A percentile compares a stretch with the other conserved stretches of the same genome.
phyloP scores from a whole-genome alignment of 2,888 invertebrate genomes.

The Melanchra persicariae region DNA sequence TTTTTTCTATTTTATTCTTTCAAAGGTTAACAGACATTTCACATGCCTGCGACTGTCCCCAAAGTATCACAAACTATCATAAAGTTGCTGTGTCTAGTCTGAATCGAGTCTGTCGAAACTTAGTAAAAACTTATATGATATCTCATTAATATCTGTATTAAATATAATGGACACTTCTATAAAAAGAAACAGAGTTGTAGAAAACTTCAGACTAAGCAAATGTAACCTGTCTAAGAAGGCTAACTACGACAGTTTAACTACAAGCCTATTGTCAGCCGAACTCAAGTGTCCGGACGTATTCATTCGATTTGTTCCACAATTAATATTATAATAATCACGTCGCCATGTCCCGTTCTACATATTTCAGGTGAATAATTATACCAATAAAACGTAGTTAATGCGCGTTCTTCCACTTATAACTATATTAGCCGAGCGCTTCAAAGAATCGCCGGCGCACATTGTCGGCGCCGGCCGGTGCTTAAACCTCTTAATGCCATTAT shows the following conservation, averaged over 20 bases:
- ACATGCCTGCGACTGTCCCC: conserved; percentile 12
- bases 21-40: conserved; percentile 6
- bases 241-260: neutral
- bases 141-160: conserved; percentile 17
- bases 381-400: conserved; percentile 45
- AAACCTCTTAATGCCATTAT: conserved; percentile 56
- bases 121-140: conserved; percentile 16
- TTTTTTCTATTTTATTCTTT: conserved; percentile 15
- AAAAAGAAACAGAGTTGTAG: neutral
- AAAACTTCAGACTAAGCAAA: neutral
- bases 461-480: conserved; percentile 60
- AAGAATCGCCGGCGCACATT: conserved; percentile 57
- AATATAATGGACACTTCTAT: neutral
- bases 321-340: conserved; percentile 10
- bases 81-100: conserved; percentile 20
- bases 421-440: conserved; percentile 52
- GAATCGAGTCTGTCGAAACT: conserved; percentile 5
- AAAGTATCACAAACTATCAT: conserved; percentile 18
- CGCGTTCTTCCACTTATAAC: conserved; percentile 45
- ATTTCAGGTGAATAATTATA: conserved; percentile 53
- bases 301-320: conserved; percentile 13
- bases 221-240: neutral
- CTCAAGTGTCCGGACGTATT: neutral
- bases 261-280: neutral
- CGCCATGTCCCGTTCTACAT: conserved; percentile 15